These are phyloP conservation scores for Cotesia glomerata DNA, from an alignment of 1,140 invertebrate species.

Conservation along the genomic window DNA sequence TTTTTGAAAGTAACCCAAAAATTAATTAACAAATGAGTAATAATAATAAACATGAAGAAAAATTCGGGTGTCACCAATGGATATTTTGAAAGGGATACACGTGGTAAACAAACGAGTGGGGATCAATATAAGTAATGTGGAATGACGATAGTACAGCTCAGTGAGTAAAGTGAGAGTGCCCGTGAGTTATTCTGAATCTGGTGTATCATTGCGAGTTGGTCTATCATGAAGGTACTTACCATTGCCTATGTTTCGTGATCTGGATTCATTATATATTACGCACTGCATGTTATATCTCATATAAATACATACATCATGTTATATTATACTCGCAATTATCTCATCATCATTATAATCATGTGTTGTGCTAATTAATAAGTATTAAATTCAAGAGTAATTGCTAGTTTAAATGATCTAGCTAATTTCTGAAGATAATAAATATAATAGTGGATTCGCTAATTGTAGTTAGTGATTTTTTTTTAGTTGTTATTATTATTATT, in stretches of 20 bases:
- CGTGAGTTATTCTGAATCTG: constrained; percentile 1
- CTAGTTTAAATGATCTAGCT: too few relatives aligned
- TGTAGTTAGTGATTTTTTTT: too few relatives aligned
- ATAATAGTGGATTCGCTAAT: too few relatives aligned
- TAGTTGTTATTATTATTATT: too few relatives aligned
- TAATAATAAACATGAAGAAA: not conserved
- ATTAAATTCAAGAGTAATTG: too few relatives aligned
- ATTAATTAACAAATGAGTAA: not conserved
- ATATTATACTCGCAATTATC: not conserved
- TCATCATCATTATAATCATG: too few relatives aligned
- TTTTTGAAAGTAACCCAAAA: too few relatives aligned
- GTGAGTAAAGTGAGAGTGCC: constrained; percentile 24
- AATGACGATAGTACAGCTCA: not conserved
- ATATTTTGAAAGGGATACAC: not conserved
- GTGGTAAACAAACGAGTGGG: not conserved
- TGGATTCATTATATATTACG: not conserved
- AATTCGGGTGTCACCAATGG: too few relatives aligned
- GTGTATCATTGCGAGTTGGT: not conserved
- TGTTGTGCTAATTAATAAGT: too few relatives aligned
- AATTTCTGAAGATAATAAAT: too few relatives aligned
- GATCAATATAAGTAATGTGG: constrained; percentile 16
- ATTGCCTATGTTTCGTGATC: not conserved
- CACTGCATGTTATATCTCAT: not conserved
- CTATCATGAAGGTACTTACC: constrained; percentile 15
- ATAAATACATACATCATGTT: too few relatives aligned